Conservation (phyloP, 2,113 vertebrate genomes). For the Epinephelus moara region DNA sequence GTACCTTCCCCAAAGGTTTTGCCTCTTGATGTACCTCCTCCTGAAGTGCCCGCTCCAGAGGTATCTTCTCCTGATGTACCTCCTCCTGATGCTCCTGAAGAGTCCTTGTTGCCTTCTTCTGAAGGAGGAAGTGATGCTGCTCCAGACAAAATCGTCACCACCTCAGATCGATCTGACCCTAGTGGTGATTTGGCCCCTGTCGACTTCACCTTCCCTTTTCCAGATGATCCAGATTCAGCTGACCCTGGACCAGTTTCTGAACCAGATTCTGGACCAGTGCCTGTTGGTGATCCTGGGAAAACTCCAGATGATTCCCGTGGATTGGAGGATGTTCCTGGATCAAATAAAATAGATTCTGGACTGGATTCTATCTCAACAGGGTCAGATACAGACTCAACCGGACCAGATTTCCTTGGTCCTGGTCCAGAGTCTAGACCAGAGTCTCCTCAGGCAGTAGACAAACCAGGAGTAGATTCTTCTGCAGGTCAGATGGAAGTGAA, state of each 20-base stretch:
- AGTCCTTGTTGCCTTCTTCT: conserved; percentile 16
- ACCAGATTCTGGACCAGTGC: conserved; percentile 19
- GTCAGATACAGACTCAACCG: conserved; percentile 6
- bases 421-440: conserved; percentile 9
- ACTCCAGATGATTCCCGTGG: conserved; percentile 14
- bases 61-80: neutral
- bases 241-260: conserved; percentile 12
- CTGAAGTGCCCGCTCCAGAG: neutral
- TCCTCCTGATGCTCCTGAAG: conserved; percentile 27
- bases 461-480: conserved; percentile 16
- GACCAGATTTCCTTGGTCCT: conserved; percentile 14
- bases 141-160: conserved; percentile 8
- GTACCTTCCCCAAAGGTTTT: neutral
- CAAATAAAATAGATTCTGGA: conserved; percentile 20
- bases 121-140: conserved; percentile 22
- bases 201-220: conserved; percentile 59
- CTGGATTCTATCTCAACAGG: conserved; percentile 16
- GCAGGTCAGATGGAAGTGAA: neutral
- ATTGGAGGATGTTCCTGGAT: conserved; percentile 11
- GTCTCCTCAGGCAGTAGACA: neutral
- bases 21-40: conserved; percentile 3
- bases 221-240: conserved; percentile 30
- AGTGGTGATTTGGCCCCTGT: conserved; percentile 47
- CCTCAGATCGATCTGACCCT: conserved; percentile 17
- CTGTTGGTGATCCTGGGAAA: conserved; percentile 3